These are phyloP conservation scores for Leptogaster cylindrica DNA, from an alignment of 2,888 invertebrate genomes.

Conservation along the genomic window DNA sequence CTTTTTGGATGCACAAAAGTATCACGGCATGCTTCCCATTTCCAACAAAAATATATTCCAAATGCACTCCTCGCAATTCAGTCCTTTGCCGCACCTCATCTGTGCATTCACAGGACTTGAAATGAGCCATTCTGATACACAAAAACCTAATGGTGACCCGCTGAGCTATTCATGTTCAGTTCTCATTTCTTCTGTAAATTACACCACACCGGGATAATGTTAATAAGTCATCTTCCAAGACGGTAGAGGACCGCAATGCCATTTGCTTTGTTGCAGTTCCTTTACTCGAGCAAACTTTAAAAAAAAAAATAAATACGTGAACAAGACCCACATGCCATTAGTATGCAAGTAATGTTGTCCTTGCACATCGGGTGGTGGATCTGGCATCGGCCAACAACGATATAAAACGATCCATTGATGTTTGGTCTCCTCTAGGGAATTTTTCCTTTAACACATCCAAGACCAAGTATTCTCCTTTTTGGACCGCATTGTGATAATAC, in stretches of 20 bases:
- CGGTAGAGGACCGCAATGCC: conserved; percentile 29
- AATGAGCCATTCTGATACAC: conserved; percentile 40
- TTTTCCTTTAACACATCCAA: conserved; percentile 32
- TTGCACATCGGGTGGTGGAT: conserved; percentile 43
- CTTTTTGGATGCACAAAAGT: background rate
- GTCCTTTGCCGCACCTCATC: too few relatives aligned
- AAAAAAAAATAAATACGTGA: conserved; percentile 37
- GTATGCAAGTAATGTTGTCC: conserved; percentile 42
- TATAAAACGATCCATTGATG: conserved; percentile 1
- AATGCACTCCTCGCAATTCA: conserved; percentile 13
- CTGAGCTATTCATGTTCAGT: conserved; percentile 43
- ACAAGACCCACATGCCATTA: conserved; percentile 40
- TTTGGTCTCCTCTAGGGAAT: conserved; percentile 30
- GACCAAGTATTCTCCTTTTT: conserved; percentile 16
- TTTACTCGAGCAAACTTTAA: too few relatives aligned
- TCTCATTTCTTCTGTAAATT: conserved; percentile 42
- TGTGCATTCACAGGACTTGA: background rate
- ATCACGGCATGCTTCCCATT: conserved; percentile 28
- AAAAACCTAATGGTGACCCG: conserved; percentile 39
- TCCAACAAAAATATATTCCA: background rate
- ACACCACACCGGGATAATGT: conserved; percentile 43
- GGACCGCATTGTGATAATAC: conserved; percentile 7
- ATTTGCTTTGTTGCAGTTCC: conserved; percentile 43
- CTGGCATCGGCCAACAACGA: conserved; percentile 27
- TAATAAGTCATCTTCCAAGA: conserved; percentile 41